Conservation (phyloP, 2,797 vertebrate species). For the Amniataba percoides region DNA sequence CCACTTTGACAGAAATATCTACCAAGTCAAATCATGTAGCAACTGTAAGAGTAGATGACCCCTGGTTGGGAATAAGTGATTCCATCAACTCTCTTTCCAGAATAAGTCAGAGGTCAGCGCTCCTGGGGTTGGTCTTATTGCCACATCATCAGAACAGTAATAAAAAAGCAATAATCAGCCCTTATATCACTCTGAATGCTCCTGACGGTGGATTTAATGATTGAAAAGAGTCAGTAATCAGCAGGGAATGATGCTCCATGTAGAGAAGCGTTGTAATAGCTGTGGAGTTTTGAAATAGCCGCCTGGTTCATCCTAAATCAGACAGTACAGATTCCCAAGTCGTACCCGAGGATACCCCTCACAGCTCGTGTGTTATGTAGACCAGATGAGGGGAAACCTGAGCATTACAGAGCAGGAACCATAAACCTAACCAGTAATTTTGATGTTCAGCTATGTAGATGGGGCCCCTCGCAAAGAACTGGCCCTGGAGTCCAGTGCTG, state of each 20-base stretch:
- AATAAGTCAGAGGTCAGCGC: constrained; percentile 13
- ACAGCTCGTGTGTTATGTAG: constrained; percentile 44
- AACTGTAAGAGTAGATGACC: not conserved
- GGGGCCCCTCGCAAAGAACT: constrained; percentile 29
- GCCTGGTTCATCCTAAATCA: constrained; percentile 46
- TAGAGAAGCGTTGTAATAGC: constrained; percentile 11
- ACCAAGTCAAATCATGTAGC: not conserved
- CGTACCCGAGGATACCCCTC: constrained; percentile 28
- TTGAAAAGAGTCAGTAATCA: not conserved
- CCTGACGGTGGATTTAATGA: constrained; percentile 6
- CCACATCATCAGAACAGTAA: not conserved
- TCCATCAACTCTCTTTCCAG: not conserved
- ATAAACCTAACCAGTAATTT: constrained; percentile 59
- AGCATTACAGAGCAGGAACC: constrained; percentile 44
- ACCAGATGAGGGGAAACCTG: constrained; percentile 70
- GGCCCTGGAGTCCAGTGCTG: constrained; percentile 38
- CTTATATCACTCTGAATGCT: not conserved
- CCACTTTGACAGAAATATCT: not conserved
- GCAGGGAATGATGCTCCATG: not conserved
- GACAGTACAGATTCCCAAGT: constrained; percentile 38
- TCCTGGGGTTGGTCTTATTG: constrained; percentile 1
- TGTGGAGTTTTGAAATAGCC: not conserved
- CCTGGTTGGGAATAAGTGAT: not conserved
- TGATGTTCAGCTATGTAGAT: constrained; percentile 49
- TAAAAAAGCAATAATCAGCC: not conserved